Percentiles rank a stretch among this genome's conserved stretches.
Evolutionary conservation across 2,888 invertebrate species (phyloP).

Genomic region (Agrochola lota): DNA sequence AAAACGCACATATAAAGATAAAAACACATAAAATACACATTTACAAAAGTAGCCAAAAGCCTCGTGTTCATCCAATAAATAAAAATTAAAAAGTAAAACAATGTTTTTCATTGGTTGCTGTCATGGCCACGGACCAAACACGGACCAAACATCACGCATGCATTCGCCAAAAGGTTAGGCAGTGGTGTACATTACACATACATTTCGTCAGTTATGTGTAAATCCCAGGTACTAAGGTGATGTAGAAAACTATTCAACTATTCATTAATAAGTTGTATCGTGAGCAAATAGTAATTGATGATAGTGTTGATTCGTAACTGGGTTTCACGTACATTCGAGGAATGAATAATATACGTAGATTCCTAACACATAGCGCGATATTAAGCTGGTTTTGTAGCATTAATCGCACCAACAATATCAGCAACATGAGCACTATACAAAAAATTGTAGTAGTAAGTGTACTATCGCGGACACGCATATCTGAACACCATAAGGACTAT

Average conservation of each 20-base stretch:
- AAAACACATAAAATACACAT: too few relatives aligned
- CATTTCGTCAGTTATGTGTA: not conserved
- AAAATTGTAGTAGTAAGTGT: not conserved
- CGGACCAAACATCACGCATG: not conserved
- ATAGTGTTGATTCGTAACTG: conserved; percentile 36
- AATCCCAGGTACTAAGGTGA: not conserved
- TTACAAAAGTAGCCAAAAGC: too few relatives aligned
- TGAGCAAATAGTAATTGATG: conserved; percentile 15
- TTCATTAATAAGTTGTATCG: conserved; percentile 10
- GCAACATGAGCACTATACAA: not conserved
- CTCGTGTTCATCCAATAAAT: too few relatives aligned
- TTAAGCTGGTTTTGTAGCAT: conserved; percentile 14
- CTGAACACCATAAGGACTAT: too few relatives aligned
- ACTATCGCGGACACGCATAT: too few relatives aligned
- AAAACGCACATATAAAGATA: too few relatives aligned
- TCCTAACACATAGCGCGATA: conserved; percentile 15
- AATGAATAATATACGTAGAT: conserved; percentile 38
- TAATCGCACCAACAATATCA: too few relatives aligned
- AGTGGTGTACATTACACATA: not conserved
- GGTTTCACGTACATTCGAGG: conserved; percentile 12
- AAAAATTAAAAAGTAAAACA: too few relatives aligned
- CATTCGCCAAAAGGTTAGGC: too few relatives aligned
- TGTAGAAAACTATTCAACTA: conserved; percentile 3
- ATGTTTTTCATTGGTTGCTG: too few relatives aligned
- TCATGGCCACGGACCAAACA: too few relatives aligned